Evolutionary conservation across 1,140 invertebrate genomes (phyloP), one percentile per base, ranked within the genome.

Genomic region (Vollenhovia emeryi): DNA sequence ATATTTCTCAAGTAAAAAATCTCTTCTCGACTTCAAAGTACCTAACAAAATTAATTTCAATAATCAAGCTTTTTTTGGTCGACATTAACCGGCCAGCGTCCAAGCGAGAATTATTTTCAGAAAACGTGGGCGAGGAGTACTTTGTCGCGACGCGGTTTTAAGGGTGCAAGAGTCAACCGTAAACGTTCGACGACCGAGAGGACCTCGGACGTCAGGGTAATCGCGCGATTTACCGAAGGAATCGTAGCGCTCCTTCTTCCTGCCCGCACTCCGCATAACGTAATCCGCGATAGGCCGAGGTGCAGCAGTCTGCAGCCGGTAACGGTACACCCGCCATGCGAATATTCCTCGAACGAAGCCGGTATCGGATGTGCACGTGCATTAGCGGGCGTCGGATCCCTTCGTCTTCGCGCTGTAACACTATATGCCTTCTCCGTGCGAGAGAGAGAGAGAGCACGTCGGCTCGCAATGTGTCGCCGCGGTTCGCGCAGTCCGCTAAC

Each of bases 311-410:
- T 43, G 48, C 85, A 82, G 71, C 71, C 50, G 68, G 86, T 89
- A 89, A 89, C 87, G 87, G 83, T 89, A 89, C 83, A 88, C 84
- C 69, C 45, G 57, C 55, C 68, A 68, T 60, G 76, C 75, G 84
- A 87, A 86, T 88, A 88, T 82, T 88, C 82, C 82, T 80, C 74
- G 86, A 86, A 88, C 30, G 69, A 71, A 62, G 87, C 30, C 75
- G 75, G 87, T 88, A 82, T 89, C 87, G 57, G 86, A 86, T 89
- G 74, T 66, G 86, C 80, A 74, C 86, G 82, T 87, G 87, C 86
- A 88, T 89, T 89, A 89, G 83, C 86, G 68, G 62, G 62, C 86
- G 78, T 85, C 75, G 33, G 50, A 27, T 71, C 79, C 75, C 55
- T 76, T 48, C 83, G 68, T 88, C 87, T 85, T 69, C 18, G 86